Evolutionary conservation across 1,140 invertebrate species (phyloP).

Genomic region (Liolophura sinensis): DNA sequence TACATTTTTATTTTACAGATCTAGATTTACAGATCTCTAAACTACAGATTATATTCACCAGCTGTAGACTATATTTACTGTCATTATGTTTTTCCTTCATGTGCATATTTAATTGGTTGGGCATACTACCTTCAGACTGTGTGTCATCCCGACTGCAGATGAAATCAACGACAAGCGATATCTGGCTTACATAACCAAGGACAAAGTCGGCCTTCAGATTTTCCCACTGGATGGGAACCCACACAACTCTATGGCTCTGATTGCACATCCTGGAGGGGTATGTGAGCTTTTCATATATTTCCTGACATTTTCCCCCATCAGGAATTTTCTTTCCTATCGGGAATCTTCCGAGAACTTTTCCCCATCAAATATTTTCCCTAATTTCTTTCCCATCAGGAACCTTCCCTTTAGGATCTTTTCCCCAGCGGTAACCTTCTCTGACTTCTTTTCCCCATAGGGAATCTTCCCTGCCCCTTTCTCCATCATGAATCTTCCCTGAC

Average conservation of each 20-base stretch:
- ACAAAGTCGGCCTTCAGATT: constrained; percentile 71
- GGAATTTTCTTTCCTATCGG: too few relatives aligned
- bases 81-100: neutral
- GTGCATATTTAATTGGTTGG: neutral
- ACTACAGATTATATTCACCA: too few relatives aligned
- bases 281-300: constrained; percentile 6
- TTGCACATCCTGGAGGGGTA: constrained; percentile 67
- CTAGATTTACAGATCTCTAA: too few relatives aligned
- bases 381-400: too few relatives aligned
- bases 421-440: too few relatives aligned
- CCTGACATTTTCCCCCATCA: neutral
- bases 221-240: constrained; percentile 75
- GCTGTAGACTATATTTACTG: too few relatives aligned
- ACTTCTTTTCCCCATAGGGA: too few relatives aligned
- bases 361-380: neutral
- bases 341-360: too few relatives aligned
- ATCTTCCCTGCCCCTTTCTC: too few relatives aligned
- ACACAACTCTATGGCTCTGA: constrained; percentile 68
- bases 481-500: too few relatives aligned
- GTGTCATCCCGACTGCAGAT: constrained; percentile 43
- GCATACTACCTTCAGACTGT: constrained; percentile 37
- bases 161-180: constrained; percentile 56
- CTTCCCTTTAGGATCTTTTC: too few relatives aligned
- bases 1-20: constrained; percentile 1
- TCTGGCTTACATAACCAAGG: constrained; percentile 67